phyloP scores from a whole-genome alignment of 1,140 invertebrate genomes.

The Drosophila triauraria region DNA sequence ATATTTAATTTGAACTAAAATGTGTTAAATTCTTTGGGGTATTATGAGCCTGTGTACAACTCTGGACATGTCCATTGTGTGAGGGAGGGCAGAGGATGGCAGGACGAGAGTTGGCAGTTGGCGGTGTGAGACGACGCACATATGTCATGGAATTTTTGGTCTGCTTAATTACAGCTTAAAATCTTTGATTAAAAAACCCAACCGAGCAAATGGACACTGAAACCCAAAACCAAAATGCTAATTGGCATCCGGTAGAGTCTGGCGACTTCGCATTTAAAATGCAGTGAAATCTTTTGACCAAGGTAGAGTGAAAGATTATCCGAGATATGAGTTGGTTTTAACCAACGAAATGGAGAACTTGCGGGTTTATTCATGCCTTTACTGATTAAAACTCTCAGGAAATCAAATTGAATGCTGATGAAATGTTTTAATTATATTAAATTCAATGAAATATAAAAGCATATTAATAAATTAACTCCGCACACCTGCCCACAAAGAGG shows the following conservation, averaged over 20 bases:
- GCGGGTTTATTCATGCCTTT: not conserved
- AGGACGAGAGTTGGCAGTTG: too few species aligned
- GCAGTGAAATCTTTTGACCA: constrained; percentile 19
- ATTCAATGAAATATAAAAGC: too few species aligned
- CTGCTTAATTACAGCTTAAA: constrained; percentile 82
- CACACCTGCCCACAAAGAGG: not conserved
- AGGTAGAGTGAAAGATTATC: constrained; percentile 10
- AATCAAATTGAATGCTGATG: not conserved
- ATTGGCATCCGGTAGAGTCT: constrained; percentile 22
- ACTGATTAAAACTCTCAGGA: not conserved
- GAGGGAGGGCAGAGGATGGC: not conserved
- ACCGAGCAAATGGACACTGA: constrained; percentile 35
- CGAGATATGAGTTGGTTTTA: not conserved
- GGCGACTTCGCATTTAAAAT: constrained; percentile 21
- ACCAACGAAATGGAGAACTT: not conserved
- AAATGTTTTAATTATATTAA: not conserved
- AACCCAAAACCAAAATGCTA: constrained; percentile 38
- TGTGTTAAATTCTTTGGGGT: constrained; percentile 82
- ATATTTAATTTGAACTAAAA: constrained; percentile 84
- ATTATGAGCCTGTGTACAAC: constrained; percentile 57
- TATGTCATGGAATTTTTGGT: constrained; percentile 70
- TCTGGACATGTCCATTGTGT: constrained; percentile 28
- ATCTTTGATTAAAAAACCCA: constrained; percentile 74
- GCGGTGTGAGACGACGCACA: constrained; percentile 20
- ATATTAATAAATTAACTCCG: not conserved